Evolutionary conservation across 2,113 vertebrate genomes (phyloP).

Genomic region (Pterocles burchelli): DNA sequence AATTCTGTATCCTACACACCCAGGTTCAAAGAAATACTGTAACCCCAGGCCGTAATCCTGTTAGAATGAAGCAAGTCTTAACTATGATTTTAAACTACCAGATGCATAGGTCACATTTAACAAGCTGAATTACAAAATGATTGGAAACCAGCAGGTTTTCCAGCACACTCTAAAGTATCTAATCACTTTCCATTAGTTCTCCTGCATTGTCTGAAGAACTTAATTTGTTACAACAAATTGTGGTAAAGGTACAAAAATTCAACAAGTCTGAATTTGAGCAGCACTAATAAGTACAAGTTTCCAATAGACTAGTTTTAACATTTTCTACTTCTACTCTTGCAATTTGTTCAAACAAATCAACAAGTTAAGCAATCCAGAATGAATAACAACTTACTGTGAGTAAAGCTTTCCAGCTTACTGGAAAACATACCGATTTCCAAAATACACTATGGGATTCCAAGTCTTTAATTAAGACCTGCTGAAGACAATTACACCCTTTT

Average conservation of each 20-base stretch:
- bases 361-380: slow-evolving; percentile 18
- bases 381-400: not conserved
- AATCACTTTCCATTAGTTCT: not conserved
- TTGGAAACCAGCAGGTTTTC: not conserved
- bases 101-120: not conserved
- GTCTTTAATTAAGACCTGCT: not conserved
- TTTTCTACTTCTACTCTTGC: not conserved
- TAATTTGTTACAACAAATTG: not conserved
- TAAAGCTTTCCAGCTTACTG: slow-evolving; percentile 4
- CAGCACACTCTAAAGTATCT: not conserved
- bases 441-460: not conserved
- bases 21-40: not conserved
- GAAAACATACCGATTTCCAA: not conserved
- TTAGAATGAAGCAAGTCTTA: not conserved
- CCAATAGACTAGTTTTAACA: not conserved
- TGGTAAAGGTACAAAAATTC: not conserved
- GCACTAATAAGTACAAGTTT: not conserved
- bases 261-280: not conserved
- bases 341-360: not conserved
- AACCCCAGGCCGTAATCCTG: not conserved
- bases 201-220: not conserved
- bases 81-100: not conserved
- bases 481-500: not conserved
- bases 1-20: not conserved
- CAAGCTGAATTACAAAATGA: not conserved